Evolutionary conservation across 2,888 invertebrate species (phyloP), one percentile per base, ranked within the genome.

Genomic region (Philereme vetulata): DNA sequence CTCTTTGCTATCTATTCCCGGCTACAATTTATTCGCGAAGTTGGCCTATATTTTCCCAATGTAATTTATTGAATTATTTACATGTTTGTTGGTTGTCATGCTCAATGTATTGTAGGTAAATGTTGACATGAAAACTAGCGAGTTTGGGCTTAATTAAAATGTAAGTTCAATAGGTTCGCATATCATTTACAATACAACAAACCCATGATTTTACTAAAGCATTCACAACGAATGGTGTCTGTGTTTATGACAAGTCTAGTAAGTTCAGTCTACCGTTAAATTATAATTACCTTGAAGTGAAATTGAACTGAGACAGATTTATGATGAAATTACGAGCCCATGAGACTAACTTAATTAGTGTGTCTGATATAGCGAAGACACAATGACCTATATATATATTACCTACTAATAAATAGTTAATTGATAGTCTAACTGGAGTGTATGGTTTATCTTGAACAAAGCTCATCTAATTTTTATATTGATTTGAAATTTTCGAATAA

Each of bases 11-110:
- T 49, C 6, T 47, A 40, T 40, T n/a, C 34, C 42, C n/a, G 51
- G 33, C 38, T 43, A 38, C 44, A 47, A 66, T 67, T 69, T 65
- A 55, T 69, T 65, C 51, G 49, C 47, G 56, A 70, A 65, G 58
- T 66, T 65, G 58, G 53, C 42, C 57, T 43, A 58, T 68, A 67
- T 63, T 64, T 68, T 62, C 35, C 38, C 42, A 38, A 4, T 48
- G 43, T 52, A 38, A 52, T 52, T 52, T 52, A 43, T 36, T 58
- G 11, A 9, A 52, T 42, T n/a, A 42, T 57, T 43, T 51, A 51
- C 46, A 45, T 11, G 8, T 11, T 49, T 35, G 11, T 32, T 46
- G 3, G 3, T 4, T 5, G 11, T 6, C 4, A 40, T 10, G 11
- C 33, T 11, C 38, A 47, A 32, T n/a, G 21, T 46, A 4, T 9